Evolutionary conservation across 2,888 invertebrate species (phyloP).

Genomic region (Stegophylla sp.): DNA sequence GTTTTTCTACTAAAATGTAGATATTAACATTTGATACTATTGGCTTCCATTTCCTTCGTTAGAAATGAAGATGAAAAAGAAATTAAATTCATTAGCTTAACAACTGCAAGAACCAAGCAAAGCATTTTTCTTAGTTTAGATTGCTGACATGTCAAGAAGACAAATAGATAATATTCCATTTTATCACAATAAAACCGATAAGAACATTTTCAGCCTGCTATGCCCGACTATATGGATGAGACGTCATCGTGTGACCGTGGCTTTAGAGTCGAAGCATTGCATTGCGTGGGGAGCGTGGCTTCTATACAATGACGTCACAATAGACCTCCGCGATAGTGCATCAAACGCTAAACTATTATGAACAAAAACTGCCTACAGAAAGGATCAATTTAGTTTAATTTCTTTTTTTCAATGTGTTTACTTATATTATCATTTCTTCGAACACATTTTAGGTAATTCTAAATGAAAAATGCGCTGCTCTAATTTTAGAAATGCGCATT

Average conservation of each 20-base stretch:
- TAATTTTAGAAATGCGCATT: no score
- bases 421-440: no score
- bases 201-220: neutral
- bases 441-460: no score
- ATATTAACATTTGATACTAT: neutral
- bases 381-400: no score
- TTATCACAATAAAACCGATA: conserved; percentile 3
- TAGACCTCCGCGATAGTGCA: neutral
- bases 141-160: conserved; percentile 54
- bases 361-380: no score
- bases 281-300: no score
- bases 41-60: neutral
- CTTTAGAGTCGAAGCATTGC: no score
- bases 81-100: neutral
- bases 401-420: no score
- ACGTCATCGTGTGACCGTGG: neutral
- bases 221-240: neutral
- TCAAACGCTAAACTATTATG: no score
- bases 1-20: neutral
- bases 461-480: no score
- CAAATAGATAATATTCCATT: neutral
- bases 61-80: neutral
- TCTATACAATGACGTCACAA: neutral
- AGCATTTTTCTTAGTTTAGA: neutral
- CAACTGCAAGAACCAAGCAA: neutral